Evolutionary conservation across 1,140 invertebrate genomes (phyloP).

Genomic region (Calliopsis andreniformis): DNA sequence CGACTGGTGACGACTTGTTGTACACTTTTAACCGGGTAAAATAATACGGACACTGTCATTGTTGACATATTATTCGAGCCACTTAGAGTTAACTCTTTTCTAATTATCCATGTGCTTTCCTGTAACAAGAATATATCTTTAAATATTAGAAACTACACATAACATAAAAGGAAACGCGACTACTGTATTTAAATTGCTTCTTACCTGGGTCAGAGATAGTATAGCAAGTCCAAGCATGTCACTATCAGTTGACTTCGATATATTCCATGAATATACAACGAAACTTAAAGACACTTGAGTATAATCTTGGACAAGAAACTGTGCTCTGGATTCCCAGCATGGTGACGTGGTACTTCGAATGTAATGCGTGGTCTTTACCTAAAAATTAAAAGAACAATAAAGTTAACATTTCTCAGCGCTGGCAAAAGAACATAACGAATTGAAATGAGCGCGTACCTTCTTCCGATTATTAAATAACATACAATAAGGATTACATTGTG

Average conservation of each 20-base stretch:
- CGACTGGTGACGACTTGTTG: slow-evolving; percentile 64
- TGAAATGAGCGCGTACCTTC: slow-evolving; percentile 75
- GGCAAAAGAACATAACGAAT: background rate
- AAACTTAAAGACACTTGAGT: slow-evolving; percentile 80
- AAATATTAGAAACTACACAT: too few species aligned
- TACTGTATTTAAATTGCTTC: slow-evolving; percentile 6
- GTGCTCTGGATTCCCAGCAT: slow-evolving; percentile 81
- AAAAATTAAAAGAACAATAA: slow-evolving; percentile 47
- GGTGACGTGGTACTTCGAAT: slow-evolving; percentile 80
- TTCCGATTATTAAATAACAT: slow-evolving; percentile 82
- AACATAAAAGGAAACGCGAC: too few species aligned
- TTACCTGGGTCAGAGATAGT: slow-evolving; percentile 74
- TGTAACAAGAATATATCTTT: slow-evolving; percentile 38
- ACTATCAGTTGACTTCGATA: slow-evolving; percentile 75
- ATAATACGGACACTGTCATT: slow-evolving; percentile 82
- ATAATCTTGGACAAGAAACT: slow-evolving; percentile 83
- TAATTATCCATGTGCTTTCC: slow-evolving; percentile 71
- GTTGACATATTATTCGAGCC: slow-evolving; percentile 74
- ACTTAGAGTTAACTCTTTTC: slow-evolving; percentile 70
- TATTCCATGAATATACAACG: slow-evolving; percentile 79
- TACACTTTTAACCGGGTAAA: slow-evolving; percentile 79
- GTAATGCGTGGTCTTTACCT: slow-evolving; percentile 83
- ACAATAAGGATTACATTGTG: slow-evolving; percentile 83
- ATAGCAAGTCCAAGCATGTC: slow-evolving; percentile 78
- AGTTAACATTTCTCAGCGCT: slow-evolving; percentile 6